These are phyloP conservation scores for Octonoba sinensis DNA, from an alignment of 2,888 invertebrate genomes.

Conservation along the genomic window DNA sequence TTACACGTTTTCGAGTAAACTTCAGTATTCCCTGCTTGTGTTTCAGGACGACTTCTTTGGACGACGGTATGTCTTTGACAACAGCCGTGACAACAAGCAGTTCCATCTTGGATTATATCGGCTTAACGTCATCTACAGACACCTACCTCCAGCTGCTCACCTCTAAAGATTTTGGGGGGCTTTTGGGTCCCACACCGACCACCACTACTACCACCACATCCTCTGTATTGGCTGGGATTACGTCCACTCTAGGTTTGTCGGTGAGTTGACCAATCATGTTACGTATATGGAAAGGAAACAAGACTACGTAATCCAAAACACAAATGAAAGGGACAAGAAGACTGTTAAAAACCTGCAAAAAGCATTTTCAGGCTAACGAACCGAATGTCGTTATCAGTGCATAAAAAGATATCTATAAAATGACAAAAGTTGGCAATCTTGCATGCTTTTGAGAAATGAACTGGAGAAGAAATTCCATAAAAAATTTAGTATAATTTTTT, in stretches of 20 bases:
- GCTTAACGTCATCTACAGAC: conserved; percentile 72
- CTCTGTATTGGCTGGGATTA: conserved; percentile 35
- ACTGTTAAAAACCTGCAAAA: no score
- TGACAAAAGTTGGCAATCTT: no score
- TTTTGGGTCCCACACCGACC: conserved; percentile 32
- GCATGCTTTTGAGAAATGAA: no score
- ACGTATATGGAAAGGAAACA: no score
- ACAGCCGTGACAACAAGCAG: conserved; percentile 65
- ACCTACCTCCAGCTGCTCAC: conserved; percentile 70
- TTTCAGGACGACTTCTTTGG: conserved; percentile 70
- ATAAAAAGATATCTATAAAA: no score
- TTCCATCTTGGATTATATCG: conserved; percentile 67
- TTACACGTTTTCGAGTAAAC: no score
- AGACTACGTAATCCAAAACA: no score
- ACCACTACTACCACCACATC: conserved; percentile 65
- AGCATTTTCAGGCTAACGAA: no score
- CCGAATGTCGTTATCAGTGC: no score
- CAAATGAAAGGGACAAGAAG: no score
- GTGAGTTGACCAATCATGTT: conserved; percentile 9
- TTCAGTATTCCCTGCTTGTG: background rate
- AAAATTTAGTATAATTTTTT: no score
- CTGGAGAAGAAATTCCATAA: no score
- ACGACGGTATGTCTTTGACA: conserved; percentile 66
- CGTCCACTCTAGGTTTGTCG: conserved; percentile 41
- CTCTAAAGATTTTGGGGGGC: conserved; percentile 28